phyloP scores from a whole-genome alignment of 2,797 vertebrate species.

The Lacerta agilis region DNA sequence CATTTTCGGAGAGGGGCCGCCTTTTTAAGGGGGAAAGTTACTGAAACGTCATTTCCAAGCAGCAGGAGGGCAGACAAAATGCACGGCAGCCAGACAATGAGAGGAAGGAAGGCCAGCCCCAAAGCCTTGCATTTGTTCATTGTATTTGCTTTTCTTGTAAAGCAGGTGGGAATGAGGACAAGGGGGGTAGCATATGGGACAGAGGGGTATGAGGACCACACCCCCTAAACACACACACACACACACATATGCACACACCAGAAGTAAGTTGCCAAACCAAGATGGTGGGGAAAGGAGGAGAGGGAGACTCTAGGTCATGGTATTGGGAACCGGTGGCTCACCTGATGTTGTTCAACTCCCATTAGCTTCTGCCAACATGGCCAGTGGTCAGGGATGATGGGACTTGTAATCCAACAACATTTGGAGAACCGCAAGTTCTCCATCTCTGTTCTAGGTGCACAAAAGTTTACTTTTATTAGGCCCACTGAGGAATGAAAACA shows the following conservation, averaged over 20 bases:
- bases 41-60: constrained; percentile 38
- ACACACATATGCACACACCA: neutral
- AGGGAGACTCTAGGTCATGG: neutral
- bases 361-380: neutral
- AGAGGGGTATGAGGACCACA: neutral
- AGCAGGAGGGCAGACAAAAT: neutral
- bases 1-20: constrained; percentile 12
- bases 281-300: neutral
- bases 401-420: neutral
- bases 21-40: constrained; percentile 34
- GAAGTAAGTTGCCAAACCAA: neutral
- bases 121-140: constrained; percentile 33
- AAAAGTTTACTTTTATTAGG: neutral
- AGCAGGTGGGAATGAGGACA: constrained; percentile 27
- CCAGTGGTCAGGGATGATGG: neutral
- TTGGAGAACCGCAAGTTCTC: neutral
- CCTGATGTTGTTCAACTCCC: neutral
- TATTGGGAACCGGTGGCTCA: neutral
- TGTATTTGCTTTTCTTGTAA: constrained; percentile 30
- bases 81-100: constrained; percentile 12
- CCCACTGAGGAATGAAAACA: neutral
- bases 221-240: neutral
- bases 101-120: constrained; percentile 39
- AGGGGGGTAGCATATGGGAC: constrained; percentile 11
- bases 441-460: neutral